These are phyloP conservation scores for Parasteatoda tepidariorum DNA, from an alignment of 1,140 invertebrate genomes.

Conservation along the genomic window DNA sequence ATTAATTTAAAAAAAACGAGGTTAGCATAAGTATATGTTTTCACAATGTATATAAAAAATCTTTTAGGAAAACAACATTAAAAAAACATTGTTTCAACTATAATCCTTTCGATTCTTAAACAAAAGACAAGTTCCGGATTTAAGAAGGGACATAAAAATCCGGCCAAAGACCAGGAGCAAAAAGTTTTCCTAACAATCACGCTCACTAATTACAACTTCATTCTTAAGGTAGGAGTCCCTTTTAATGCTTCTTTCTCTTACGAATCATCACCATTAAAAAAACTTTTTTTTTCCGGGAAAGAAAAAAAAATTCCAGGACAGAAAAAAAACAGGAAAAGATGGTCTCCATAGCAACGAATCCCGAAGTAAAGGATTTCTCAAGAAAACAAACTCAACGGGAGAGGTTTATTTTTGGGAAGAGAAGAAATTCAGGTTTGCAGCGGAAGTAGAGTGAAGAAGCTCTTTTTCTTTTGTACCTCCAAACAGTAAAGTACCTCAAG, in stretches of 20 bases:
- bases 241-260: neutral
- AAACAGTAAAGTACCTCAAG: no score
- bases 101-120: neutral
- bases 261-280: constrained; percentile 47
- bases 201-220: constrained; percentile 46
- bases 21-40: no score
- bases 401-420: neutral
- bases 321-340: neutral
- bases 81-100: no score
- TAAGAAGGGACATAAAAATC: constrained; percentile 5
- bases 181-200: constrained; percentile 20
- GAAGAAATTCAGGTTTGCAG: neutral
- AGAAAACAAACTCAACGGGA: neutral
- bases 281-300: neutral
- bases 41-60: no score
- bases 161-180: neutral
- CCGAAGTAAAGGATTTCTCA: neutral
- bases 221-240: constrained; percentile 1
- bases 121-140: neutral
- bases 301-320: neutral
- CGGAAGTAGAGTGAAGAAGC: neutral
- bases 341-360: constrained; percentile 13
- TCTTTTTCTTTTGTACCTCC: no score
- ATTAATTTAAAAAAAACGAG: no score
- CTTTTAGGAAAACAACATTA: no score